phyloP scores from a whole-genome alignment of 2,797 vertebrate species.

The Distichodus sexfasciatus region DNA sequence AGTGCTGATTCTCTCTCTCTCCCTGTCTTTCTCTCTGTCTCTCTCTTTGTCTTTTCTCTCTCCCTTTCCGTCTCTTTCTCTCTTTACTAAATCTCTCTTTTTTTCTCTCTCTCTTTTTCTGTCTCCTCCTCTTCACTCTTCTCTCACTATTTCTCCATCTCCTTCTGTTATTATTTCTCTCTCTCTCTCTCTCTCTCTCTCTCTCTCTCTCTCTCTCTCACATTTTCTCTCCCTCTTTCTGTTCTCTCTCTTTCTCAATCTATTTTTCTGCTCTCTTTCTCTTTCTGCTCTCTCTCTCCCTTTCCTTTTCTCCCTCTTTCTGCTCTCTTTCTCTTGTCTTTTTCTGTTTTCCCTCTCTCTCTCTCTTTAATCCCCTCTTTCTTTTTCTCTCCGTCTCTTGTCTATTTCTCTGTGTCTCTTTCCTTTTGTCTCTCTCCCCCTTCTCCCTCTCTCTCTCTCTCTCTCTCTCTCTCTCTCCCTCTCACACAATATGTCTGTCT shows the following conservation, averaged over 20 bases:
- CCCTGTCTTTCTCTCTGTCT: background rate
- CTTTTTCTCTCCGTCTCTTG: background rate
- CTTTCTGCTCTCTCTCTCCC: background rate
- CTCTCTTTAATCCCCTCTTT: background rate
- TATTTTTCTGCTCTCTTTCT: background rate
- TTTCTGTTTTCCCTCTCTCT: background rate
- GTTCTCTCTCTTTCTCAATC: background rate
- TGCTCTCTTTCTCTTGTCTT: background rate
- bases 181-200: background rate
- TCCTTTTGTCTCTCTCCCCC: background rate
- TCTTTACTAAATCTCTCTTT: background rate
- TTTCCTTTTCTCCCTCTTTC: background rate
- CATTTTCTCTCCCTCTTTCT: background rate
- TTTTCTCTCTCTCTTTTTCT: conserved; percentile 25
- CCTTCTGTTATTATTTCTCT: too few relatives aligned
- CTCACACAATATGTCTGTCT: background rate
- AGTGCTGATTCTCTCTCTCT: background rate
- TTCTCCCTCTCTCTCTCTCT: conserved; percentile 18
- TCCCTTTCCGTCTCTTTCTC: background rate
- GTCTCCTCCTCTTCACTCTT: background rate
- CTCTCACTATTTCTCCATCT: too few relatives aligned
- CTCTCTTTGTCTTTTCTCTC: background rate
- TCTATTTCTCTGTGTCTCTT: background rate
- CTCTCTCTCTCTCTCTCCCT: background rate
- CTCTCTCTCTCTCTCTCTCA: background rate